These are phyloP conservation scores for Nasonia vitripennis DNA, from an alignment of 1,140 invertebrate species.

Conservation along the genomic window DNA sequence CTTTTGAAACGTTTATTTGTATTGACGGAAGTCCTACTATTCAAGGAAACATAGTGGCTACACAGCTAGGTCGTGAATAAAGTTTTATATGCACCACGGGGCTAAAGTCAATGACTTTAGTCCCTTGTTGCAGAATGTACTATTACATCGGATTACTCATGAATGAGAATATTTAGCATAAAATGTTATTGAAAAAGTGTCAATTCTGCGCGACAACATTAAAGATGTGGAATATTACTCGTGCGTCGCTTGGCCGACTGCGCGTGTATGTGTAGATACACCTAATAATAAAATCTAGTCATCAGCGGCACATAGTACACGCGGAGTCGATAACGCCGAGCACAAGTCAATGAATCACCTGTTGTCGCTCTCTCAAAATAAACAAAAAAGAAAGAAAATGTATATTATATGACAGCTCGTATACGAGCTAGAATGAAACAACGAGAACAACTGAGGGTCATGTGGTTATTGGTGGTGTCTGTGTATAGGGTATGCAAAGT, in stretches of 20 bases:
- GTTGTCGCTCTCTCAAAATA: neutral
- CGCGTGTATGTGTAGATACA: neutral
- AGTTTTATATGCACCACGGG: too few relatives aligned
- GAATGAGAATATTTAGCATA: too few relatives aligned
- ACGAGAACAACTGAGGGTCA: neutral
- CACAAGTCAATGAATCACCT: neutral
- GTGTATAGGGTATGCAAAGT: conserved; percentile 69
- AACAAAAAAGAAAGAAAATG: neutral
- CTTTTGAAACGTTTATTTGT: too few relatives aligned
- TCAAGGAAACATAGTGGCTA: too few relatives aligned
- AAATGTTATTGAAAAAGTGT: conserved; percentile 7
- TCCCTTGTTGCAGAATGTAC: too few relatives aligned
- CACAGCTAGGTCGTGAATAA: too few relatives aligned
- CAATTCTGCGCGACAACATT: too few relatives aligned
- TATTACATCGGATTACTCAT: too few relatives aligned
- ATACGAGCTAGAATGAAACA: neutral
- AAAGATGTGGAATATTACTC: neutral
- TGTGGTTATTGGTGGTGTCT: conserved; percentile 40
- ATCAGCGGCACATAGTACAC: too few relatives aligned
- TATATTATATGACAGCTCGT: neutral
- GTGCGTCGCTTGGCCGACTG: neutral
- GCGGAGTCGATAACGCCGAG: neutral
- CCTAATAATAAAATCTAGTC: too few relatives aligned
- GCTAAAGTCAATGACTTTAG: too few relatives aligned
- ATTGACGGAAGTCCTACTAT: too few relatives aligned